Base-by-base conservation (phyloP, 2,797 vertebrate species). In the Galaxias olidus region DNA sequence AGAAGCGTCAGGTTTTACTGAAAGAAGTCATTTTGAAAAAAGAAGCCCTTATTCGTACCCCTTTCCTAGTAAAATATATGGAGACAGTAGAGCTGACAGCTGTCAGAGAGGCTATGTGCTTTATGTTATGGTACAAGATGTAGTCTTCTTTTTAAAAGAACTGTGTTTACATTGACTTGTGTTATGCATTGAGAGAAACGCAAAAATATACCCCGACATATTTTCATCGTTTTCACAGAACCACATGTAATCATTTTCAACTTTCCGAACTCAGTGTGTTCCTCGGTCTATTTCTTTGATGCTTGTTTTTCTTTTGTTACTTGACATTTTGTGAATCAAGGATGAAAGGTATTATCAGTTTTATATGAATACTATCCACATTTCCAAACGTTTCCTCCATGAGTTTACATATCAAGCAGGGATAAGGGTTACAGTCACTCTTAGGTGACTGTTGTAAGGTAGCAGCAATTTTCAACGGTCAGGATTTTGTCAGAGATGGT, bases 191-290 rank as follows among this genome's bases (percentile, higher is more conserved):
- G 63, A 51, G 12, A 76, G 72, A 70, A 69, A 71, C 51, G 58
- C 51, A 62, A n/a, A 68, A 71, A 67, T 73, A 74, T 61, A 69
- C 68, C 71, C 78, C 82, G 80, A 83, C 82, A 77, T 71, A 76
- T 80, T 81, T 82, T 83, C 75, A 81, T 61, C 54, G 71, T 57
- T 83, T 57, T 83, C 86, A 84, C 84, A 84, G 80, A 83, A 88
- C 87, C 83, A 80, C 79, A 76, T 86, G 80, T 88, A 83, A 87
- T 89, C 83, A 88, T 70, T 75, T 76, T 65, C 43, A 43, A 47
- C 71, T 73, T 76, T 72, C 69, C 71, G 77, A 77, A 83, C 74
- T 79, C 72, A 61, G 73, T 83, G 85, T 79, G 73, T 11, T 76
- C 79, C 83, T 84, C 72, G 72, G 65, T 78, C 68, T 73, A 51